Evolutionary conservation across 2,888 invertebrate species (phyloP), one percentile per base, ranked within the genome.

Genomic region (Epirrhoe tristata): DNA sequence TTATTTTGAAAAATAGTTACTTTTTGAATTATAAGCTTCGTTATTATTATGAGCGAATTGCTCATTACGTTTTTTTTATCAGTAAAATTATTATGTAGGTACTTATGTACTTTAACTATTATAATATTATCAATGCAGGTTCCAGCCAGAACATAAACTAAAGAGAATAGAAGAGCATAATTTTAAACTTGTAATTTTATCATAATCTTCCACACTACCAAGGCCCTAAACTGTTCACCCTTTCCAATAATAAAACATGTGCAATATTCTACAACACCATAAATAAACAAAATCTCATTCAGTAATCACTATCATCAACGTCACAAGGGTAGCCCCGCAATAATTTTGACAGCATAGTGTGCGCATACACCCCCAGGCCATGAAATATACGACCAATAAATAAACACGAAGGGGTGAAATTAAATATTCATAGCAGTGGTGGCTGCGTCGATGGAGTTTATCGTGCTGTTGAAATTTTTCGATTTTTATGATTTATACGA

Each of bases 311-410:
- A 64, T 61, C 68, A 64, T 68, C 68, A 64, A 64, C 61, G 68
- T 64, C 64, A 68, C 58, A 57, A 62, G 78, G 81, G 79, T 75
- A 75, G 78, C 84, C 87, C 87, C 80, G 81, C 79, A 81, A 81
- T 83, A 80, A 83, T 85, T 84, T 84, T 82, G 84, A 83, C 84
- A 81, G 81, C 80, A 77, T 78, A 82, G 77, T 77, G 75, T 58
- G 52, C 63, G 90, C 90, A 88, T 88, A 91, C 87, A 74, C 77
- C 81, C 84, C 89, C 87, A 77, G 79, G 87, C 86, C 81, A 88
- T 92, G 91, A 93, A 92, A 92, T 93, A 93, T 93, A 93, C 87
- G 88, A 83, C 90, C 91, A 90, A 93, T 93, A 93, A 93, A 93
- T 93, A 93, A 91, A 93, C 90, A 92, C 92, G 88, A 88, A 83